Conservation (phyloP, 2,797 vertebrate species). For the Borostomias antarcticus region DNA sequence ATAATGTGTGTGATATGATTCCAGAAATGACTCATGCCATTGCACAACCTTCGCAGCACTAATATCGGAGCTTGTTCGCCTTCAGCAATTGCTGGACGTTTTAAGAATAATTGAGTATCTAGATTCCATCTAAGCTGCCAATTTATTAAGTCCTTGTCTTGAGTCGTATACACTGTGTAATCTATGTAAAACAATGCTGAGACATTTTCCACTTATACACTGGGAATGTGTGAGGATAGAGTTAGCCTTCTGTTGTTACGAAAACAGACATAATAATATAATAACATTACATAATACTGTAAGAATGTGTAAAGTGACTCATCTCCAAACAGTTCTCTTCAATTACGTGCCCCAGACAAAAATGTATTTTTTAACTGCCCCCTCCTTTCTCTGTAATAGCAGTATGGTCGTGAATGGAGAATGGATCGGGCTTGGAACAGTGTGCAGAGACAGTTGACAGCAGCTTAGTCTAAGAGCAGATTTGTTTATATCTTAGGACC, state of each 20-base stretch:
- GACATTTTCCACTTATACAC: slow-evolving; percentile 8
- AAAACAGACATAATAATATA: slow-evolving; percentile 37
- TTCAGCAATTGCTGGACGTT: neutral
- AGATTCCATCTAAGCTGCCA: slow-evolving; percentile 7
- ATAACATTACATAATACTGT: neutral
- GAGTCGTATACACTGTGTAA: slow-evolving; percentile 16
- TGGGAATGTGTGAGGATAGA: slow-evolving; percentile 15
- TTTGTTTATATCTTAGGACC: slow-evolving; percentile 56
- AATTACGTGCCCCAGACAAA: neutral
- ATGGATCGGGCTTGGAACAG: slow-evolving; percentile 31
- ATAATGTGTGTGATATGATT: slow-evolving; percentile 13
- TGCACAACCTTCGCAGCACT: slow-evolving; percentile 21
- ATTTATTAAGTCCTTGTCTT: slow-evolving; percentile 9
- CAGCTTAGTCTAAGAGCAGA: slow-evolving; percentile 50
- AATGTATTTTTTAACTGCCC: slow-evolving; percentile 10
- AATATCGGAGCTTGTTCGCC: neutral
- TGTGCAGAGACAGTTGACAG: slow-evolving; percentile 36
- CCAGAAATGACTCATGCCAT: slow-evolving; percentile 14
- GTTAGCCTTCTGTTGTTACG: slow-evolving; percentile 32
- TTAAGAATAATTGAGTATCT: neutral
- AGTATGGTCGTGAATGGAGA: slow-evolving; percentile 23
- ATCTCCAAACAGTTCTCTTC: slow-evolving; percentile 21
- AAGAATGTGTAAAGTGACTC: slow-evolving; percentile 26
- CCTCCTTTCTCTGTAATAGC: slow-evolving; percentile 22
- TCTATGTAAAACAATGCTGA: neutral